Conservation (phyloP, 30 jellyfish, hydroid and myxozoan genomes). For the Chrysaora quinquecirrha region DNA sequence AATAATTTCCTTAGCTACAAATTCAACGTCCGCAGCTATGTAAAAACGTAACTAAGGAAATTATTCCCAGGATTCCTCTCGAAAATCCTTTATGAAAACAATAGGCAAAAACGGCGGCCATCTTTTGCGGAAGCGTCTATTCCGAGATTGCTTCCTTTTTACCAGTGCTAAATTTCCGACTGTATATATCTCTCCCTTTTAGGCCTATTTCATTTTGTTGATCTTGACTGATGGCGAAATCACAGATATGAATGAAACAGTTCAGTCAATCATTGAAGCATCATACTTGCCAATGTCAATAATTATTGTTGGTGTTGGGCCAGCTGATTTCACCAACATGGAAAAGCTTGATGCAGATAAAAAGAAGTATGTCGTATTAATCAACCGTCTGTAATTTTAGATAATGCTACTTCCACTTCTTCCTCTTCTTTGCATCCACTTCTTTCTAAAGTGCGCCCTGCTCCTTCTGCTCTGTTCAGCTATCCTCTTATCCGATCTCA, state of each 20-base stretch:
- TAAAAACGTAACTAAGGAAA: too few species aligned
- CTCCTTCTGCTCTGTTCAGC: neutral
- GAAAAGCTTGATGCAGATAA: conserved; percentile 86
- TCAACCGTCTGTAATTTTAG: too few species aligned
- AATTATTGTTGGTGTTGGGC: conserved; percentile 93
- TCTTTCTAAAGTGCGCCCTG: neutral
- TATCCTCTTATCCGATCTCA: too few species aligned
- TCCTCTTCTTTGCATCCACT: neutral
- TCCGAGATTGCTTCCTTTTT: too few species aligned
- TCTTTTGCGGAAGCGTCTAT: too few species aligned
- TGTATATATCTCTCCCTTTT: too few species aligned
- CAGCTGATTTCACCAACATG: conserved; percentile 86
- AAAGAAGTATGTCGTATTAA: conserved; percentile 74
- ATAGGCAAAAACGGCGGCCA: too few species aligned
- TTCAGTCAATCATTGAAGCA: conserved; percentile 79
- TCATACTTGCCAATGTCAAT: conserved; percentile 87
- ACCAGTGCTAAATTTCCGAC: too few species aligned
- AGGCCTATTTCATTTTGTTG: conserved; percentile 86
- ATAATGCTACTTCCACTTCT: neutral
- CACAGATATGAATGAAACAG: conserved; percentile 87
- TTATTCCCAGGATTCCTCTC: too few species aligned
- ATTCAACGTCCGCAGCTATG: too few species aligned
- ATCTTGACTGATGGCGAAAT: conserved; percentile 96
- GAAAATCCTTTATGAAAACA: too few species aligned
- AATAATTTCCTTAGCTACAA: too few species aligned